A percentile compares a stretch with the other conserved stretches of the same genome.
Evolutionary conservation across 2,888 invertebrate genomes (phyloP).

Genomic region (Trachelus stipa): DNA sequence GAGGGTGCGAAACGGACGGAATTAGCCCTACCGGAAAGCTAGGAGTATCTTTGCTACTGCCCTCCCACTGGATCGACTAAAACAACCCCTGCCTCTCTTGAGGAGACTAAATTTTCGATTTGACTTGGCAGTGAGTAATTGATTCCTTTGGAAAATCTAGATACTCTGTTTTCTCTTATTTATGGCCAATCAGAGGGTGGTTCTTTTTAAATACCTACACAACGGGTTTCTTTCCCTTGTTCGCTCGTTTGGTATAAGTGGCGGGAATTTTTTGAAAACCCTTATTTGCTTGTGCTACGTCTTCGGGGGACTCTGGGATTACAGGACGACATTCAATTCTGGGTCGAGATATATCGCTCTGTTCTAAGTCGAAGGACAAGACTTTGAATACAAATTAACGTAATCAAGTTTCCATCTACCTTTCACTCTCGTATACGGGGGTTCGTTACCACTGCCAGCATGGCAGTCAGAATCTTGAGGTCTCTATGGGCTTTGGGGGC

Average conservation of each 20-base stretch:
- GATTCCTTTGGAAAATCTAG: neutral
- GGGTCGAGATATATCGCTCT: neutral
- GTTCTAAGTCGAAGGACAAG: neutral
- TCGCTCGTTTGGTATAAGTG: neutral
- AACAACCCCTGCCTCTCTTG: neutral
- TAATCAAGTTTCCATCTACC: slow-evolving; percentile 39
- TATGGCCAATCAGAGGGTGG: neutral
- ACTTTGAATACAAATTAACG: slow-evolving; percentile 24
- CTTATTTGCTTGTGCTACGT: neutral
- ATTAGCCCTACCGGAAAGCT: slow-evolving; percentile 47
- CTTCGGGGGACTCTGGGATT: neutral
- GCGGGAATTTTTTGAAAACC: neutral
- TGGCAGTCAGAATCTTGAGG: neutral
- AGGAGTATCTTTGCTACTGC: neutral
- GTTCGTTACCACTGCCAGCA: neutral
- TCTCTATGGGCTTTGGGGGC: slow-evolving; percentile 40
- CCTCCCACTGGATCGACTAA: neutral
- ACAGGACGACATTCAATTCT: neutral
- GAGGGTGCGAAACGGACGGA: slow-evolving; percentile 54
- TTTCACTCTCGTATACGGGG: slow-evolving; percentile 38
- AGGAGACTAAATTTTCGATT: neutral
- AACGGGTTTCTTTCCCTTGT: neutral
- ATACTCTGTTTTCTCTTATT: neutral
- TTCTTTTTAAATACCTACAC: neutral
- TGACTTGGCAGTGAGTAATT: neutral